phyloP scores from a whole-genome alignment of 1,140 invertebrate species.

The Lethocerus indicus region DNA sequence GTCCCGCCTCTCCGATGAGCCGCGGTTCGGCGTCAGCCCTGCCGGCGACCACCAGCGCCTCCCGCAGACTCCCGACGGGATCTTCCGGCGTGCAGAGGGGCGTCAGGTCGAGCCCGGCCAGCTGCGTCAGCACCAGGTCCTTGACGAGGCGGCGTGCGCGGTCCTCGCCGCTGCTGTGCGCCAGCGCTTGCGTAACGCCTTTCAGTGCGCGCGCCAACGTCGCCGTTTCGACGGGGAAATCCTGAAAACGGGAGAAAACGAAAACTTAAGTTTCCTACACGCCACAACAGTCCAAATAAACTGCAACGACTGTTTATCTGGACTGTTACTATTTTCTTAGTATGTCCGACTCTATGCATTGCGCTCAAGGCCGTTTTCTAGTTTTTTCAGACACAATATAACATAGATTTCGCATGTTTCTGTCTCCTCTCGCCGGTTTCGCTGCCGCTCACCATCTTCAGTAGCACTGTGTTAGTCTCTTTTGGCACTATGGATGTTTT shows the following conservation, averaged over 20 bases:
- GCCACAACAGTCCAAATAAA: no score
- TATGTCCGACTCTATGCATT: no score
- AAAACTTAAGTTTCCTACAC: no score
- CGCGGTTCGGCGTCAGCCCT: slow-evolving; percentile 49
- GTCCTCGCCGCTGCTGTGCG: slow-evolving; percentile 36
- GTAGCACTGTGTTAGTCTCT: no score
- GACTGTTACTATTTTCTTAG: no score
- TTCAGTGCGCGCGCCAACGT: slow-evolving; percentile 59
- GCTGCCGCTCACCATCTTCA: no score
- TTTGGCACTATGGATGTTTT: no score
- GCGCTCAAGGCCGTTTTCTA: no score
- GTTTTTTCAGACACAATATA: no score
- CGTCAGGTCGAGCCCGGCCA: slow-evolving; percentile 64
- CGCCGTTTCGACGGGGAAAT: slow-evolving; percentile 49
- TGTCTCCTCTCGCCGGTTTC: no score
- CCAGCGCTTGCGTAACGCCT: slow-evolving; percentile 67
- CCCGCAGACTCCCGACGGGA: slow-evolving; percentile 49
- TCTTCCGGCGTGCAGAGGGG: slow-evolving; percentile 65
- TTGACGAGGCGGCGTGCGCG: slow-evolving; percentile 56
- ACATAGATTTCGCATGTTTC: no score
- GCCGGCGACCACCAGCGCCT: slow-evolving; percentile 35
- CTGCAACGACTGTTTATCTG: no score
- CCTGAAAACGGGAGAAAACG: slow-evolving; percentile 34
- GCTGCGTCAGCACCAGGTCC: slow-evolving; percentile 69
- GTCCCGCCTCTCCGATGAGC: slow-evolving; percentile 55